Evolutionary conservation across 2,888 invertebrate genomes (phyloP), one percentile per base, ranked within the genome.

Genomic region (Clusia tigrina): DNA sequence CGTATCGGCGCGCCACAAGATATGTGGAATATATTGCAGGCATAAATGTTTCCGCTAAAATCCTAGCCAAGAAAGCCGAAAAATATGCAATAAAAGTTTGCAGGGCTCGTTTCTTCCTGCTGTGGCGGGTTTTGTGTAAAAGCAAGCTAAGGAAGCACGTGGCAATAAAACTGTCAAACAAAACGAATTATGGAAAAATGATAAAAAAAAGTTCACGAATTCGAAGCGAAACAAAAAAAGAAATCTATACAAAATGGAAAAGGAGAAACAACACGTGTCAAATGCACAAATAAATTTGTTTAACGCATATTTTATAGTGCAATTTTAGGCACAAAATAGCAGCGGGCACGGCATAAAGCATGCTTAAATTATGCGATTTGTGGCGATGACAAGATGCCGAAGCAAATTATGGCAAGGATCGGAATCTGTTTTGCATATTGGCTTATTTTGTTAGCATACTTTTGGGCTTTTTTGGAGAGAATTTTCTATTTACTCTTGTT

Each of bases 151-250:
- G n/a, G n/a, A 32, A 32, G 6, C 32, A 12, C 6, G 5, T 32
- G 9, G 42, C 42, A 42, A 42, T 42, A 42, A 42, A 42, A 42
- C 42, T 42, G 42, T n/a, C 42, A 42, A 42, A 6, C n/a, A 3
- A n/a, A 6, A 42, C 12, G n/a, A 42, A 42, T 42, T 15, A 42
- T 42, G 42, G 42, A 42, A 42, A 42, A 42, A 42, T 42, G 42
- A 42, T 42, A 42, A 42, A n/a, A n/a, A n/a, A 42, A 42, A 42
- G 42, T n/a, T 6, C n/a, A 3, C 3, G 42, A 3, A n/a, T 42
- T 42, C 42, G 32, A 32, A 9, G n/a, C n/a, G n/a, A n/a, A n/a
- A n/a, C n/a, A n/a, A n/a, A n/a, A n/a, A n/a, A n/a, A n/a, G n/a
- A n/a, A n/a, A n/a, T n/a, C n/a, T n/a, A n/a, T n/a, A n/a, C n/a